Percentiles rank a stretch among this genome's conserved stretches.
These are phyloP conservation scores for Phasia obesa DNA, from an alignment of 2,888 invertebrate genomes.

Conservation along the genomic window DNA sequence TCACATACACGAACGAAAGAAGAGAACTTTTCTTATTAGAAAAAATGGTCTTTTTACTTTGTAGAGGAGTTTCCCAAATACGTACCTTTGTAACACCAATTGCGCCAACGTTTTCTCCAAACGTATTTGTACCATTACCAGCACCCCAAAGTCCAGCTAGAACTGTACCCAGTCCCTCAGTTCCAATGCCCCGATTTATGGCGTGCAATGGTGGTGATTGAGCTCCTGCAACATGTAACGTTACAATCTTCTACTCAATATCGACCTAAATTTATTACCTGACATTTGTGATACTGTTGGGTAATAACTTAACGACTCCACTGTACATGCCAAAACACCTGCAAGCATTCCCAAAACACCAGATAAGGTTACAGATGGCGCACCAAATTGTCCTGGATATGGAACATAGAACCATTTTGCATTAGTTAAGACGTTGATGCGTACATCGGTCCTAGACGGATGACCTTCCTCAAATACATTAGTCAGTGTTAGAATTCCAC, in stretches of 20 bases:
- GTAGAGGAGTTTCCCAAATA: not conserved
- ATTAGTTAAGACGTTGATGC: slow-evolving; percentile 87
- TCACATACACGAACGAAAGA: not conserved
- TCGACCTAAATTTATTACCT: slow-evolving; percentile 83
- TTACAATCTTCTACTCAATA: not conserved
- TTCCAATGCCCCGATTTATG: slow-evolving; percentile 92
- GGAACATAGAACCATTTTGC: slow-evolving; percentile 92
- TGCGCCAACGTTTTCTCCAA: slow-evolving; percentile 94
- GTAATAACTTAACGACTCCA: slow-evolving; percentile 94
- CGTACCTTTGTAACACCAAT: slow-evolving; percentile 92
- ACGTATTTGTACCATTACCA: slow-evolving; percentile 94
- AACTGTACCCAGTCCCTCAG: slow-evolving; percentile 92
- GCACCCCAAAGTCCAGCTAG: slow-evolving; percentile 92
- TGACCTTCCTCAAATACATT: slow-evolving; percentile 86
- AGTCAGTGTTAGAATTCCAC: slow-evolving; percentile 87
- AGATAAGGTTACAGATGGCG: slow-evolving; percentile 87
- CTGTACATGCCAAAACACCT: slow-evolving; percentile 90
- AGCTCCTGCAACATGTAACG: slow-evolving; percentile 84
- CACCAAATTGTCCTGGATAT: slow-evolving; percentile 92
- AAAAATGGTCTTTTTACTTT: not conserved
- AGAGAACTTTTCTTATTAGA: not conserved
- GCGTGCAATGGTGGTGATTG: slow-evolving; percentile 93
- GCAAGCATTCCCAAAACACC: slow-evolving; percentile 91
- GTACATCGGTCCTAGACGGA: slow-evolving; percentile 89
- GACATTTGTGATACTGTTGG: slow-evolving; percentile 94